Evolutionary conservation across 2,113 vertebrate genomes (phyloP), one percentile per base, ranked within the genome.

Genomic region (Perccottus glenii): DNA sequence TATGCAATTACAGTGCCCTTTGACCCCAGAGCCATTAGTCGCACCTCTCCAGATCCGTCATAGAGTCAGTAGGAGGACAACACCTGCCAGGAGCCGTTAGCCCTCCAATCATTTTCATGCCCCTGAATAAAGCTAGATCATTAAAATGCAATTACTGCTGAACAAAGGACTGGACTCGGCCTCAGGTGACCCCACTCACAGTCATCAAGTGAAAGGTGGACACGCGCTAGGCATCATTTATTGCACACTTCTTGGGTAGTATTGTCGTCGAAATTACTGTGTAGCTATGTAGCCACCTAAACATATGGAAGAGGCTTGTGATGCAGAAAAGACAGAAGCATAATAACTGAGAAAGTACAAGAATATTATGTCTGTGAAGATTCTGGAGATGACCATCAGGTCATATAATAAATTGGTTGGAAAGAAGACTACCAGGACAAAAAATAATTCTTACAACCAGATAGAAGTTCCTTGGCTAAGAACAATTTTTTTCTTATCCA

Each of bases 81-180:
- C 89, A 85, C 83, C 89, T 91, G 90, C 87, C 78, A 72, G 72
- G 75, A 81, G 67, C 78, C 86, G 84, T 92, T 81, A 85, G 63
- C 88, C 87, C 87, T 78, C 68, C 76, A 76, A 81, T 68, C 65
- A 60, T 16, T 80, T 88, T 81, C 68, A 87, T 87, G 90, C 87
- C 85, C 81, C 69, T 93, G 81, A 92, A 92, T 91, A 87, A 93
- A 93, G 85, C 10, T 48, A 77, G 82, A 85, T 91, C 91, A 92
- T 94, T 94, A 93, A 93, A 92, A 93, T 88, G 74, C 88, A 92
- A 94, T 94, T 93, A 93, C 78, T 76, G 63, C 78, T 64, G 69
- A 72, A 81, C 84, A 77, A 85, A 55, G 7, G 5, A 36, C 60
- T 14, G 59, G 53, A 60, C 52, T 6, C 9, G 9, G 33, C 9